Conservation (phyloP, 2,113 vertebrate species). For the Progne subis region DNA sequence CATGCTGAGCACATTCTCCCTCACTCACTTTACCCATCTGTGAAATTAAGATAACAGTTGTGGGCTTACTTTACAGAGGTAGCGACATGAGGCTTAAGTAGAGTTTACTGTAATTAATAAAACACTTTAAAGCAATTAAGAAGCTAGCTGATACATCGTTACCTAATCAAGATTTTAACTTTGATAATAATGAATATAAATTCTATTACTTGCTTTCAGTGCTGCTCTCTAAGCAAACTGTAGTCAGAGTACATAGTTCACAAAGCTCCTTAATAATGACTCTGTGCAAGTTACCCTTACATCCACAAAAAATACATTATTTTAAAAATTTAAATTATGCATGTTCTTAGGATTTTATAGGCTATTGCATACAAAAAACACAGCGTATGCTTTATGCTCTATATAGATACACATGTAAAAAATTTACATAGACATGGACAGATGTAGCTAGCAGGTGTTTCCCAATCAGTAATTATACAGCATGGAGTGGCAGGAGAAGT, state of each 20-base stretch:
- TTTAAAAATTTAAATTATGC: not conserved
- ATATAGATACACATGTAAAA: not conserved
- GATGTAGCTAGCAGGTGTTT: not conserved
- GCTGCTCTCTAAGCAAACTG: not conserved
- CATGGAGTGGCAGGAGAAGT: not conserved
- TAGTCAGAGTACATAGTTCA: not conserved
- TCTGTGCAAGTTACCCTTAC: not conserved
- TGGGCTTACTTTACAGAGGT: not conserved
- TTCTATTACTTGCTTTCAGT: not conserved
- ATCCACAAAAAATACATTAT: not conserved
- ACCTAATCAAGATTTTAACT: not conserved
- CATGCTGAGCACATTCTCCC: not conserved
- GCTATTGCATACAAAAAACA: not conserved
- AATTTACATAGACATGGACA: not conserved
- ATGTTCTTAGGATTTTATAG: not conserved
- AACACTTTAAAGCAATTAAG: conserved; percentile 20
- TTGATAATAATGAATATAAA: not conserved
- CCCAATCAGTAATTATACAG: not conserved
- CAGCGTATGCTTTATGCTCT: not conserved
- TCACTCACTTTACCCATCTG: not conserved
- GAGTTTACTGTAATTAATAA: conserved; percentile 22
- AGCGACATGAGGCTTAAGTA: not conserved
- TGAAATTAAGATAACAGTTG: conserved; percentile 39
- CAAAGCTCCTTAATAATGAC: not conserved
- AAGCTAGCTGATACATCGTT: not conserved